These are phyloP conservation scores for Lordiphosa fenestrarum DNA, from an alignment of 2,888 invertebrate genomes.

Conservation along the genomic window DNA sequence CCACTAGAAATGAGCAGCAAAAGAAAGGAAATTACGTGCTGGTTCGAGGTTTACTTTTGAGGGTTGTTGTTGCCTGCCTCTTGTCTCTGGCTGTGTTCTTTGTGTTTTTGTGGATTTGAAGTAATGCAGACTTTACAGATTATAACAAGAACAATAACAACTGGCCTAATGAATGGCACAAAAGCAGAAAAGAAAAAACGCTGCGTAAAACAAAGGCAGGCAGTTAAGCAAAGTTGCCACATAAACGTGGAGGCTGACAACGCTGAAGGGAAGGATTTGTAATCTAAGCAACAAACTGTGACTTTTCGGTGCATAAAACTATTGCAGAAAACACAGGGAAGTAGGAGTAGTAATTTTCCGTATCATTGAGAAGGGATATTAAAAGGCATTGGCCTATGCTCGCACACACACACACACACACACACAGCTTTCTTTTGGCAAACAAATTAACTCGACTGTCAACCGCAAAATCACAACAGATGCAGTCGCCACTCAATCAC, in stretches of 20 bases:
- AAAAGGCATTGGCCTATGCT: conserved; percentile 45
- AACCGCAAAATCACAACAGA: conserved; percentile 71
- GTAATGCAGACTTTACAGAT: conserved; percentile 70
- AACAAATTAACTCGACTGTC: conserved; percentile 67
- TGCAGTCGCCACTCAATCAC: conserved; percentile 66
- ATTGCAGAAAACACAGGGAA: conserved; percentile 4
- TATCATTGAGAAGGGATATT: conserved; percentile 62
- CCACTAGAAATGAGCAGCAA: background rate
- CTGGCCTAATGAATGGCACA: conserved; percentile 57
- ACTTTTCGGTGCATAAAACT: background rate
- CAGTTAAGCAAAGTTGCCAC: background rate
- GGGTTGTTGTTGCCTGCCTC: conserved; percentile 39
- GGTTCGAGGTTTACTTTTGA: conserved; percentile 39
- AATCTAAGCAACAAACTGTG: background rate
- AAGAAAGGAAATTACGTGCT: conserved; percentile 54
- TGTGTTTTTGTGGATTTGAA: conserved; percentile 46
- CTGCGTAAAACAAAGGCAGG: conserved; percentile 1
- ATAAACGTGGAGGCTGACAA: no score
- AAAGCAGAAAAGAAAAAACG: conserved; percentile 7
- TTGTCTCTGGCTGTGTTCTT: conserved; percentile 4
- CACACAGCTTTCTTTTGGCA: conserved; percentile 33
- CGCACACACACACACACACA: background rate
- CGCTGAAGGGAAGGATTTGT: no score
- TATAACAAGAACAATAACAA: conserved; percentile 44
- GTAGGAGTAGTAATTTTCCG: conserved; percentile 47